A percentile compares a stretch with the other conserved stretches of the same genome.
phyloP scores from a whole-genome alignment of 2,888 invertebrate species.

The Empis stercorea region DNA sequence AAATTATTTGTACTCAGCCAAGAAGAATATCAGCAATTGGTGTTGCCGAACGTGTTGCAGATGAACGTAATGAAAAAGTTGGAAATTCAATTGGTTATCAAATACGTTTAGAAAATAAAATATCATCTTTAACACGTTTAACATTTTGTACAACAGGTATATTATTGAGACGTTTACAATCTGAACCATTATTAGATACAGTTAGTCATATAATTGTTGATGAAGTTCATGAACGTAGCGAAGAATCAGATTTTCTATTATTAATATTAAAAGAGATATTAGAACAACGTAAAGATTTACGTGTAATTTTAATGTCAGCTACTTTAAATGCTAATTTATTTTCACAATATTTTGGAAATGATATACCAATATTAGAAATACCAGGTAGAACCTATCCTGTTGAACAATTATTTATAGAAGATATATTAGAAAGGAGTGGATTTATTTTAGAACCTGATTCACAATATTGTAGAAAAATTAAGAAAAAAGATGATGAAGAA shows the following conservation, averaged over 20 bases:
- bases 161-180: constrained; percentile 65
- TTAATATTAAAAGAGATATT: constrained; percentile 68
- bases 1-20: constrained; percentile 88
- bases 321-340: constrained; percentile 78
- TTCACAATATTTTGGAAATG: constrained; percentile 62
- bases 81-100: constrained; percentile 46
- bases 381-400: constrained; percentile 79
- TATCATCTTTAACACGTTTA: constrained; percentile 63
- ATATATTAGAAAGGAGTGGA: constrained; percentile 53
- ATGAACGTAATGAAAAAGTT: constrained; percentile 63
- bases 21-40: constrained; percentile 83
- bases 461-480: constrained; percentile 44
- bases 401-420: constrained; percentile 67
- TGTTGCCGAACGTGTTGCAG: constrained; percentile 81
- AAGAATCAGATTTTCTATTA: constrained; percentile 81
- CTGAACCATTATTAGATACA: constrained; percentile 58
- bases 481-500: constrained; percentile 44
- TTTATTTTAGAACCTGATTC: constrained; percentile 51
- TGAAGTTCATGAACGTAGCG: constrained; percentile 86
- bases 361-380: constrained; percentile 65
- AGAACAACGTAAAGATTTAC: constrained; percentile 57
- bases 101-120: constrained; percentile 67
- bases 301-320: constrained; percentile 86
- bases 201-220: constrained; percentile 80
- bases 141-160: constrained; percentile 93